Evolutionary conservation across 2,888 invertebrate genomes (phyloP).

Genomic region (Eudemis profundana): DNA sequence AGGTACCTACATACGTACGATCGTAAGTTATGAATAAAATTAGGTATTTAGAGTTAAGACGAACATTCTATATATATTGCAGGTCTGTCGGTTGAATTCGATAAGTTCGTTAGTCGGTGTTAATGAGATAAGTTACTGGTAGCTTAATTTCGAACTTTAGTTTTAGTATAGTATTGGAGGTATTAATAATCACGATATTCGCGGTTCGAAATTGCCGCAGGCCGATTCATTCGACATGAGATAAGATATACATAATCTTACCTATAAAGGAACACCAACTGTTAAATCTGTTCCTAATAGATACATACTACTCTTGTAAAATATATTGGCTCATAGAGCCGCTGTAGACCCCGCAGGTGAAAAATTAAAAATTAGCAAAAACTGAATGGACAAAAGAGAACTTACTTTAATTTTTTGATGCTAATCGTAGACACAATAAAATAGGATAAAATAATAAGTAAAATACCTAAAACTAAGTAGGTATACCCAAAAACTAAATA

Average conservation of each 20-base stretch:
- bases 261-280: neutral
- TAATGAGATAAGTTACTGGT: constrained; percentile 39
- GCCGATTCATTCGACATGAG: neutral
- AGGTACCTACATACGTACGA: no score
- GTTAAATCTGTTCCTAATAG: neutral
- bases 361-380: no score
- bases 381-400: no score
- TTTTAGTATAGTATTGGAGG: neutral
- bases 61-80: neutral
- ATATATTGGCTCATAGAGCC: no score
- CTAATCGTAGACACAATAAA: no score
- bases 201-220: constrained; percentile 6
- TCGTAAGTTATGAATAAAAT: no score
- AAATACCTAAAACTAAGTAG: no score
- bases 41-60: neutral
- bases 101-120: constrained; percentile 26
- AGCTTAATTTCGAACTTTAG: constrained; percentile 26
- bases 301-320: no score
- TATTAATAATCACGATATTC: constrained; percentile 20
- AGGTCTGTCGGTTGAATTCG: constrained; percentile 15
- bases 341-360: no score
- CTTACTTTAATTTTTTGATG: no score
- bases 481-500: no score
- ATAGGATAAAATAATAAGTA: no score
- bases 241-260: neutral